A percentile compares a stretch with the other conserved stretches of the same genome.
phyloP scores from a whole-genome alignment of 2,113 vertebrate genomes.

The Pimephales promelas region DNA sequence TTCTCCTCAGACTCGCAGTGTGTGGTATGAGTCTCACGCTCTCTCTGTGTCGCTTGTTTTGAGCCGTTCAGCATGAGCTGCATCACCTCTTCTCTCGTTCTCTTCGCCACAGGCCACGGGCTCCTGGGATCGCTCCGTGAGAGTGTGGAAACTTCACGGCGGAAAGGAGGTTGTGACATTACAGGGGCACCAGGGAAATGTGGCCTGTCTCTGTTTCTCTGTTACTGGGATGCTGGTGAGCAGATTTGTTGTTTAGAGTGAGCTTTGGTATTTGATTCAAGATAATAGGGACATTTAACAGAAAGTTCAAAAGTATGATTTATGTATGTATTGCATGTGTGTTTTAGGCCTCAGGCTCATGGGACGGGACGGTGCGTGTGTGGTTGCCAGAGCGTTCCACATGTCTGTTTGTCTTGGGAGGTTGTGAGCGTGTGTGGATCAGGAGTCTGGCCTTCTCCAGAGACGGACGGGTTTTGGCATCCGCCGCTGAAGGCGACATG shows the following conservation, averaged over 20 bases:
- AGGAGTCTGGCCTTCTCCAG: constrained; percentile 51
- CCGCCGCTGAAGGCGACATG: background rate
- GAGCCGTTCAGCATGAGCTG: background rate
- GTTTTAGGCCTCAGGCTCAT: constrained; percentile 58
- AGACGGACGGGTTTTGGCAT: constrained; percentile 48
- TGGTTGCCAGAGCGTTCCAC: constrained; percentile 38
- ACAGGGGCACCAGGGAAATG: constrained; percentile 58
- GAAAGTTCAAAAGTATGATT: too few species aligned
- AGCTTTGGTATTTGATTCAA: background rate
- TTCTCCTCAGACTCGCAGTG: constrained; percentile 54
- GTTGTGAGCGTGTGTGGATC: constrained; percentile 3
- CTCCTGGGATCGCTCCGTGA: constrained; percentile 67
- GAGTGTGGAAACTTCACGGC: constrained; percentile 60
- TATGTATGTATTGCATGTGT: background rate
- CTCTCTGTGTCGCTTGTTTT: background rate
- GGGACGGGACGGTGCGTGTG: constrained; percentile 46
- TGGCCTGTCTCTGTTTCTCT: constrained; percentile 60
- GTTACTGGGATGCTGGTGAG: constrained; percentile 56
- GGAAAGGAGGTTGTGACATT: constrained; percentile 18
- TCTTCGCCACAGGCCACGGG: constrained; percentile 65
- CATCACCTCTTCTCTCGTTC: background rate
- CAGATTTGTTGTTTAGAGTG: background rate
- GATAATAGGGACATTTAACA: background rate
- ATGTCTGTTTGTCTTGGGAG: constrained; percentile 51
- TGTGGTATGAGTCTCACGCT: constrained; percentile 40